These are phyloP conservation scores for Pelagia noctiluca DNA, from an alignment of 30 jellyfish, hydroid and myxozoan species.

Conservation along the genomic window DNA sequence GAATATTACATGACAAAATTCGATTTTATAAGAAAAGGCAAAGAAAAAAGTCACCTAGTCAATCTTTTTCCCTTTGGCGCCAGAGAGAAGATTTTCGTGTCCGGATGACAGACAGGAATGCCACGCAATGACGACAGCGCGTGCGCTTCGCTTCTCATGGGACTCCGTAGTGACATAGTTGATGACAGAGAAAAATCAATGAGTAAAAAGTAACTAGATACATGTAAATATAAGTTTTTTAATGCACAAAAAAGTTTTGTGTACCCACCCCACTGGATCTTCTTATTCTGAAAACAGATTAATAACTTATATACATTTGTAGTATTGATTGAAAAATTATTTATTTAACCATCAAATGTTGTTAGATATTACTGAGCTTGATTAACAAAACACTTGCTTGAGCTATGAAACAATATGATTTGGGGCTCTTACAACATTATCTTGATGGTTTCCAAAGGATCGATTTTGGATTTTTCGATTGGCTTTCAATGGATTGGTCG, in stretches of 20 bases:
- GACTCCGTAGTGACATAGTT: no score
- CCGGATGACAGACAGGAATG: no score
- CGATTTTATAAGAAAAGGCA: no score
- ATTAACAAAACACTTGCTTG: background rate
- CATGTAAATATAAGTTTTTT: background rate
- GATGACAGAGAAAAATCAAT: no score
- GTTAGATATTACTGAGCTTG: background rate
- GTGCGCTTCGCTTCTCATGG: no score
- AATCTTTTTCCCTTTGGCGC: no score
- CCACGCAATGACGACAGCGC: no score
- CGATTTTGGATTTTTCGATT: background rate
- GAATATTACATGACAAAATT: no score
- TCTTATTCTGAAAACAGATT: slow-evolving; percentile 1
- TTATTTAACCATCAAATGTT: background rate
- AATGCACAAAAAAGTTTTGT: background rate
- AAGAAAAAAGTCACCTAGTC: no score
- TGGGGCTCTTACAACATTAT: background rate
- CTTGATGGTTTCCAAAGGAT: background rate
- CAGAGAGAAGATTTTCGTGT: no score
- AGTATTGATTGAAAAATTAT: background rate
- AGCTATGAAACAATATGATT: background rate
- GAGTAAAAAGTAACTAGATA: background rate
- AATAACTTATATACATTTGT: background rate
- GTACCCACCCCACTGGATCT: slow-evolving; percentile 10
- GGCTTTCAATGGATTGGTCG: background rate